These are phyloP conservation scores for Enteromius mattozi DNA, from an alignment of 2,797 vertebrate genomes.

Conservation along the genomic window DNA sequence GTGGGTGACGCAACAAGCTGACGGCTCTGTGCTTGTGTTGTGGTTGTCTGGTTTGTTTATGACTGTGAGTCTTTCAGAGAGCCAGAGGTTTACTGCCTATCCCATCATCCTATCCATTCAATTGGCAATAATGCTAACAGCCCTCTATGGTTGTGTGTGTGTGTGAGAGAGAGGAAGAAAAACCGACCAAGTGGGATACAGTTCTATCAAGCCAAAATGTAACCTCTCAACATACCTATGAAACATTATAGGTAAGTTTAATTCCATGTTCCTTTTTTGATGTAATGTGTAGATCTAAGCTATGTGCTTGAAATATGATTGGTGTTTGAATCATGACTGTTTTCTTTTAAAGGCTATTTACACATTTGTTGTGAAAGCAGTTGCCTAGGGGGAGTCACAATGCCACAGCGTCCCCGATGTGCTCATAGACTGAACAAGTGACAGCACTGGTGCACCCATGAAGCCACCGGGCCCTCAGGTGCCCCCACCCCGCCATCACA, in stretches of 20 bases:
- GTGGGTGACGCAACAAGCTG: background rate
- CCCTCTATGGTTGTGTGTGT: slow-evolving; percentile 44
- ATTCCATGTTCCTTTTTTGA: background rate
- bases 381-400: slow-evolving; percentile 68
- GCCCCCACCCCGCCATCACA: slow-evolving; percentile 71
- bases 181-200: slow-evolving; percentile 18
- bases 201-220: slow-evolving; percentile 48
- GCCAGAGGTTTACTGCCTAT: slow-evolving; percentile 62
- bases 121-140: slow-evolving; percentile 66
- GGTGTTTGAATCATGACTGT: slow-evolving; percentile 30
- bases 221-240: slow-evolving; percentile 37
- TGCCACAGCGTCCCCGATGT: slow-evolving; percentile 53
- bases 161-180: slow-evolving; percentile 20
- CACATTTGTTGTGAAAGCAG: slow-evolving; percentile 62
- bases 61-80: slow-evolving; percentile 62
- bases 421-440: slow-evolving; percentile 47
- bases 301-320: background rate
- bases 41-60: slow-evolving; percentile 64
- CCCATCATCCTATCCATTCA: slow-evolving; percentile 63
- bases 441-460: slow-evolving; percentile 83
- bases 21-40: slow-evolving; percentile 34
- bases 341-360: slow-evolving; percentile 57
- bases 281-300: background rate
- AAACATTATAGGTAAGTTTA: background rate
- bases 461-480: slow-evolving; percentile 79